Percentiles rank a stretch among this genome's conserved stretches.
Conservation (phyloP, 2,797 vertebrate species). For the Naso thynnoides region DNA sequence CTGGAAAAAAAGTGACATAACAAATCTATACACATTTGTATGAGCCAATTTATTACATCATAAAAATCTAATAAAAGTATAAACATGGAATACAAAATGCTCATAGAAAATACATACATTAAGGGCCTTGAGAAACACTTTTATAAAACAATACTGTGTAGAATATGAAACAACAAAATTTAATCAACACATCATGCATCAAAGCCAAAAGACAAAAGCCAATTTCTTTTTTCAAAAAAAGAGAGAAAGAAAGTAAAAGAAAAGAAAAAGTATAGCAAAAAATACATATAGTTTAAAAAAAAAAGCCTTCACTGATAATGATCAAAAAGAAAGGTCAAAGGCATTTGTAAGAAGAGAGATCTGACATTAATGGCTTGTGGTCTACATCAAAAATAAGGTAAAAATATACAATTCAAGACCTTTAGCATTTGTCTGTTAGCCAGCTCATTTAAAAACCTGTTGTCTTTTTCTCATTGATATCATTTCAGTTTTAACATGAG, state of each 20-base stretch:
- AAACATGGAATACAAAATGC: slow-evolving; percentile 82
- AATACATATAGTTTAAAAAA: slow-evolving; percentile 46
- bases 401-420: slow-evolving; percentile 36
- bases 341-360: slow-evolving; percentile 42
- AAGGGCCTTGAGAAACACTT: slow-evolving; percentile 65
- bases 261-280: too few relatives aligned
- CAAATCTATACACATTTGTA: slow-evolving; percentile 47
- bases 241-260: too few relatives aligned
- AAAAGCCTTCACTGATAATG: slow-evolving; percentile 49
- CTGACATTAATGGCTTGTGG: slow-evolving; percentile 57
- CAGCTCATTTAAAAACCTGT: slow-evolving; percentile 13
- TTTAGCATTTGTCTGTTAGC: slow-evolving; percentile 26
- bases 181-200: slow-evolving; percentile 70
- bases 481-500: slow-evolving; percentile 18
- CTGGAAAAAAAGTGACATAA: slow-evolving; percentile 22
- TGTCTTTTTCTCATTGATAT: slow-evolving; percentile 5
- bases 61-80: slow-evolving; percentile 82
- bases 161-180: slow-evolving; percentile 63
- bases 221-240: slow-evolving; percentile 46
- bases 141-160: slow-evolving; percentile 69
- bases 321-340: slow-evolving; percentile 53
- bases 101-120: slow-evolving; percentile 82
- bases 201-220: slow-evolving; percentile 58
- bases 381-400: slow-evolving; percentile 28
- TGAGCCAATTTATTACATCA: slow-evolving; percentile 80